Percentiles rank a stretch among this genome's conserved stretches.
Evolutionary conservation across 2,888 invertebrate species (phyloP).

Genomic region (Heliconius charithonia): DNA sequence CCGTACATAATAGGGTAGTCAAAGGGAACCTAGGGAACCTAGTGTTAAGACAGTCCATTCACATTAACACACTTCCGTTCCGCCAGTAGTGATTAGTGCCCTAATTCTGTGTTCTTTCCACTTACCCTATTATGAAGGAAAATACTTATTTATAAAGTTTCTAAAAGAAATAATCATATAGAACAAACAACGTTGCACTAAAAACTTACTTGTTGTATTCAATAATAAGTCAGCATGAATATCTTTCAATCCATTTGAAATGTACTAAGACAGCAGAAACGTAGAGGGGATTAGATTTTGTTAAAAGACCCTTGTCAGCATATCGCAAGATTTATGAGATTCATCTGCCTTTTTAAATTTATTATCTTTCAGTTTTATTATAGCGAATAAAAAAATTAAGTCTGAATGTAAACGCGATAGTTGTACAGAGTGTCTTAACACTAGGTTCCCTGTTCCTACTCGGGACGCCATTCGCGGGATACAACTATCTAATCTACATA

Average conservation of each 20-base stretch:
- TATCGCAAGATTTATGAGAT: slow-evolving; percentile 7
- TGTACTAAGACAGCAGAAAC: slow-evolving; percentile 9
- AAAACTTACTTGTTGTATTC: background rate
- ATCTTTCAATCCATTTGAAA: slow-evolving; percentile 3
- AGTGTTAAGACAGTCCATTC: no score
- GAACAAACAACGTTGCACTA: background rate
- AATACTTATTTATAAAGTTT: no score
- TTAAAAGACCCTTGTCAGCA: slow-evolving; percentile 16
- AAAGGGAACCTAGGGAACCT: no score
- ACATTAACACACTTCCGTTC: no score
- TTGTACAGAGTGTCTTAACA: background rate
- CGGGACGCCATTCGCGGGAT: no score
- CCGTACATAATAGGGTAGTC: background rate
- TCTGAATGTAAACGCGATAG: background rate
- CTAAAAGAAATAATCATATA: background rate
- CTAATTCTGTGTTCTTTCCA: no score
- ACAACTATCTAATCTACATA: no score
- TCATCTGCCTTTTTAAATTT: background rate
- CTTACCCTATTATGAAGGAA: no score
- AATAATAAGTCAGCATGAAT: background rate
- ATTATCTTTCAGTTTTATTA: background rate
- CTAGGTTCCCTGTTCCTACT: no score
- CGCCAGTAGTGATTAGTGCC: no score
- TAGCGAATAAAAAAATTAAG: background rate
- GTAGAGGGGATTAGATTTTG: slow-evolving; percentile 15